phyloP scores from a whole-genome alignment of 2,888 invertebrate genomes.

The Drosophila cracens region DNA sequence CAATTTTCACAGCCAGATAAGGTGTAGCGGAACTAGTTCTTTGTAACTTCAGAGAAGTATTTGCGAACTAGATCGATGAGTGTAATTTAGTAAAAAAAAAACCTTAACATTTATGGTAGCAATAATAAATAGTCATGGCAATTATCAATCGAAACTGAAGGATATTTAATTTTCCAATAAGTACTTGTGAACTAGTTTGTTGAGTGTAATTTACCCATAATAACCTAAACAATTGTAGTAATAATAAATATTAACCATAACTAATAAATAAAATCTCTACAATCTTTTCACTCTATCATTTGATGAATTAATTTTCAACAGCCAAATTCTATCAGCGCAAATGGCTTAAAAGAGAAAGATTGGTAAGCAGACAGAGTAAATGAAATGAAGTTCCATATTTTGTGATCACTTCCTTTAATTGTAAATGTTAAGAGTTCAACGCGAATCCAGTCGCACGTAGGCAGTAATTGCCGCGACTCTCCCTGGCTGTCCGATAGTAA shows the following conservation, averaged over 20 bases:
- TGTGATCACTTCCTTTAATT: slow-evolving; percentile 34
- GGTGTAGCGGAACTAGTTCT: slow-evolving; percentile 13
- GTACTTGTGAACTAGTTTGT: not conserved
- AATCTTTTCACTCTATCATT: not conserved
- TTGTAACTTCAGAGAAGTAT: not conserved
- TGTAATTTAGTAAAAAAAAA: not conserved
- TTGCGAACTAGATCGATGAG: slow-evolving; percentile 1
- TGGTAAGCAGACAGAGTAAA: slow-evolving; percentile 2
- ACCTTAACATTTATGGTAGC: not conserved
- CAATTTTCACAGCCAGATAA: too few relatives aligned
- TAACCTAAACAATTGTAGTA: not conserved
- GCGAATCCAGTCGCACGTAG: slow-evolving; percentile 53
- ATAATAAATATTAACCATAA: not conserved
- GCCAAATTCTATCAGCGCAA: not conserved
- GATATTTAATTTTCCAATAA: not conserved
- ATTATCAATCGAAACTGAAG: not conserved
- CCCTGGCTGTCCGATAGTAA: slow-evolving; percentile 9
- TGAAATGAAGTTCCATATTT: slow-evolving; percentile 6
- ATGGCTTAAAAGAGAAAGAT: slow-evolving; percentile 18
- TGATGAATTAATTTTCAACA: not conserved
- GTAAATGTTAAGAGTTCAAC: slow-evolving; percentile 51
- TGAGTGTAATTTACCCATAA: not conserved
- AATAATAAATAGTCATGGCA: not conserved
- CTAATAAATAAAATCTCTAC: not conserved
- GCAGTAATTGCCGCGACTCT: slow-evolving; percentile 52